Percentiles rank a stretch among this genome's conserved stretches.
These are phyloP conservation scores for Steinernema khuongi DNA, from an alignment of 1,140 invertebrate genomes.

Conservation along the genomic window DNA sequence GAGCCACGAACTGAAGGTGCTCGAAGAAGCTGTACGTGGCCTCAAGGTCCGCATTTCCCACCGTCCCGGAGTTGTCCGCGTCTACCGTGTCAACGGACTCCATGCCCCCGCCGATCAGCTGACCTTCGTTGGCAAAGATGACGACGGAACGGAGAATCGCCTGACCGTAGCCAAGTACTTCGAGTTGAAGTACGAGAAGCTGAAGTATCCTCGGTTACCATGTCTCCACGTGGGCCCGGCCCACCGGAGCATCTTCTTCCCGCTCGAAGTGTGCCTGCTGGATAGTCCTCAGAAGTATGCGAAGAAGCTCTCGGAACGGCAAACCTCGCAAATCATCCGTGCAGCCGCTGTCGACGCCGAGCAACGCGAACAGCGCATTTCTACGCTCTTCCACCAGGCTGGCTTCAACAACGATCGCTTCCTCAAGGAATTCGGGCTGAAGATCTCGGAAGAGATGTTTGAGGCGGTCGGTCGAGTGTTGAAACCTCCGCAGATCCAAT, in stretches of 20 bases:
- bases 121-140: conserved; percentile 26
- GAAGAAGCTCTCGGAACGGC: conserved; percentile 44
- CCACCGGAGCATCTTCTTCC: conserved; percentile 45
- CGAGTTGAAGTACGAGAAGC: conserved; percentile 41
- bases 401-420: conserved; percentile 40
- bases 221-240: conserved; percentile 55
- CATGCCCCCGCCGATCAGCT: conserved; percentile 39
- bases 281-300: conserved; percentile 55
- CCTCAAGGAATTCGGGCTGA: conserved; percentile 66
- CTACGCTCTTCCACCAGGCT: conserved; percentile 28
- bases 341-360: conserved; percentile 46
- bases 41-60: conserved; percentile 37
- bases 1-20: conserved; percentile 35
- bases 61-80: conserved; percentile 34
- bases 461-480: conserved; percentile 91
- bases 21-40: conserved; percentile 39
- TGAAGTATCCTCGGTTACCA: conserved; percentile 52
- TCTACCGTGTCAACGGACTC: conserved; percentile 46
- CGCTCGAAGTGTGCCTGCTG: conserved; percentile 58
- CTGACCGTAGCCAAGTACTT: conserved; percentile 55
- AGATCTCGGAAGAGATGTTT: conserved; percentile 94
- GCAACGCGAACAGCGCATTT: conserved; percentile 46
- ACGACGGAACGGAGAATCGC: not conserved
- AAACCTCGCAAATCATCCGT: conserved; percentile 44
- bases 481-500: conserved; percentile 94